These are phyloP conservation scores for Amyelois transitella DNA, from an alignment of 1,140 invertebrate genomes.

Conservation along the genomic window DNA sequence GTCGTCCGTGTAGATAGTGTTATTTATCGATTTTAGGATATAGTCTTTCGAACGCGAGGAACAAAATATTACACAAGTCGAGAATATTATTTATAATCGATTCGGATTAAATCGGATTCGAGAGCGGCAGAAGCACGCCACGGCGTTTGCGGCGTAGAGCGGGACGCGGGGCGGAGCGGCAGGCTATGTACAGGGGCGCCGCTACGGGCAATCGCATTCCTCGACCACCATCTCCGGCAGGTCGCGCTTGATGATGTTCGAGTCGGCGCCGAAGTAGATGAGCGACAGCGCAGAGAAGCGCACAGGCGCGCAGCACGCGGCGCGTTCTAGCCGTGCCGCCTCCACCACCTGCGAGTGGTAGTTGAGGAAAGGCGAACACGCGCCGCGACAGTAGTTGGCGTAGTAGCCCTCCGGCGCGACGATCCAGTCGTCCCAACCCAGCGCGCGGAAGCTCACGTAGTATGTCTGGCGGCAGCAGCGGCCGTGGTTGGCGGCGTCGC, in stretches of 20 bases:
- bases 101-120: constrained; percentile 61
- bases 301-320: constrained; percentile 94
- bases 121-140: constrained; percentile 52
- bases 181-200: constrained; percentile 43
- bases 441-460: constrained; percentile 91
- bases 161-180: constrained; percentile 31
- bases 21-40: constrained; percentile 61
- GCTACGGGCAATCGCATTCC: constrained; percentile 94
- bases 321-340: constrained; percentile 88
- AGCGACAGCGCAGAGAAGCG: constrained; percentile 94
- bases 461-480: constrained; percentile 94
- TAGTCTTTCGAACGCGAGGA: constrained; percentile 71
- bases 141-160: constrained; percentile 15
- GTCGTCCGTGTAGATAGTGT: constrained; percentile 23
- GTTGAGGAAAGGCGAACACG: constrained; percentile 87
- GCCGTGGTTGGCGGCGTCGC: constrained; percentile 82
- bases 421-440: constrained; percentile 97
- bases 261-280: constrained; percentile 93
- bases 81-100: constrained; percentile 70
- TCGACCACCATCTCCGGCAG: constrained; percentile 97
- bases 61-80: constrained; percentile 71
- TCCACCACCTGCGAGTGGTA: constrained; percentile 94
- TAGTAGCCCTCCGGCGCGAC: constrained; percentile 92
- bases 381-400: constrained; percentile 95
- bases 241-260: constrained; percentile 94